Base-by-base conservation (phyloP, 2,113 vertebrate species). In the Anolis sagrei region DNA sequence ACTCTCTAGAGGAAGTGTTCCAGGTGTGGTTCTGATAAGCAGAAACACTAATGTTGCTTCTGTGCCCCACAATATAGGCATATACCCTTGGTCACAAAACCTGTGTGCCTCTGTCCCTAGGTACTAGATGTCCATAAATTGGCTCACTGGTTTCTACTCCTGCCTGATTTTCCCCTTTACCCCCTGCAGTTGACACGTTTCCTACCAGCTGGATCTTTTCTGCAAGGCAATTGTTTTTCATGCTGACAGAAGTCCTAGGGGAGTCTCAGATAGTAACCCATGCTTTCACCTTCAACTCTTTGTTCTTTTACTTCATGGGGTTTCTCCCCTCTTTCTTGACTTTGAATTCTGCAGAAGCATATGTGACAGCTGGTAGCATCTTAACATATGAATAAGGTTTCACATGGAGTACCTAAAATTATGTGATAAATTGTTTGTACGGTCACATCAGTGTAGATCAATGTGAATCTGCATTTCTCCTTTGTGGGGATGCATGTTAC, bases 121-220 rank as follows among this genome's bases (percentile, higher is more conserved):
- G 79, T 77, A 73, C 77, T 70, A 29, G 48, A 86, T 89, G 87
- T 39, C 92, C 81, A 13, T 88, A 32, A 34, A 90, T 83, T 89
- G 77, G 44, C 89, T 93, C 82, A 27, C 88, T 69, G 0, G 4
- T 79, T 92, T 91, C 80, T 91, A 74, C 87, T 93, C 79, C 84
- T 83, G 84, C 88, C 76, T 90, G 88, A 89, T 70, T 89, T 94
- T 90, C 89, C 81, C 90, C 64, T 91, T 87, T 91, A 79, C 94
- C 92, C 89, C 93, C 93, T 85, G 92, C 0, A 0, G 93, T 0
- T 92, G 89, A 90, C 91, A 90, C 92, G 85, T 88, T 85, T 68
- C 84, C 86, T 87, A 87, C 91, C 92, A 94, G 91, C 94, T 93
- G 92, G 81, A 91, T 88, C 91, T 93, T 91, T 93, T 93, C 87